Evolutionary conservation across 2,113 vertebrate genomes (phyloP), one percentile per base, ranked within the genome.

Genomic region (Cavia aperea): DNA sequence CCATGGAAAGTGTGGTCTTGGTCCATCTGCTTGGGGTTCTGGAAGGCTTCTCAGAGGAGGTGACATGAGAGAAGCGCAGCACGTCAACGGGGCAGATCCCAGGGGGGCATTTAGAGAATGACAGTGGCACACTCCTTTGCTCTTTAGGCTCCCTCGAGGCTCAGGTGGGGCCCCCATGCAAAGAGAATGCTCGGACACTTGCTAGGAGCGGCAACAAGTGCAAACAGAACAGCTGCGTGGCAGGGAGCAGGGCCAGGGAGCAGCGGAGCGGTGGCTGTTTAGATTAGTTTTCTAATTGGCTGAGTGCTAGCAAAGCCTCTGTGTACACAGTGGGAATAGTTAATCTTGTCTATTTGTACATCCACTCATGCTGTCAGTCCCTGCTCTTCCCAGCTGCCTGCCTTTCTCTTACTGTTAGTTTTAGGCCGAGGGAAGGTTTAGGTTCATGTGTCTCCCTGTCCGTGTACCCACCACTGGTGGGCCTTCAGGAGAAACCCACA

Each of bases 341-440:
- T 96, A 94, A 94, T 96, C 96, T 97, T 97, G 96, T 96, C 95
- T 96, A 87, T 97, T 97, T 96, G 96, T 96, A 58, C 96, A 96
- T 91, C 91, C 95, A 93, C 96, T 96, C 94, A 75, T 92, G 96
- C 90, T 95, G 93, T 95, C 94, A 93, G 43, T 93, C 72, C 79
- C 90, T 73, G 66, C 85, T 78, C 92, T 89, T 79, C 94, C 88
- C 73, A 84, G 93, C 93, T 85, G 89, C 89, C 84, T 85, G 93
- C 95, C 88, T 96, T 94, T 92, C 88, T 96, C 95, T 92, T 60
- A 72, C 83, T 84, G 90, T 90, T 9, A 12, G 73, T 88, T 89
- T 92, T 81, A 77, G 92, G 33, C 84, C 66, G 58, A 85, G 90
- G 88, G 65, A 87, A 56, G 39, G n/a, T 86, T 73, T 86, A 82